These are phyloP conservation scores for Brachystomella parvula DNA, from an alignment of 1,140 invertebrate genomes.

Conservation along the genomic window DNA sequence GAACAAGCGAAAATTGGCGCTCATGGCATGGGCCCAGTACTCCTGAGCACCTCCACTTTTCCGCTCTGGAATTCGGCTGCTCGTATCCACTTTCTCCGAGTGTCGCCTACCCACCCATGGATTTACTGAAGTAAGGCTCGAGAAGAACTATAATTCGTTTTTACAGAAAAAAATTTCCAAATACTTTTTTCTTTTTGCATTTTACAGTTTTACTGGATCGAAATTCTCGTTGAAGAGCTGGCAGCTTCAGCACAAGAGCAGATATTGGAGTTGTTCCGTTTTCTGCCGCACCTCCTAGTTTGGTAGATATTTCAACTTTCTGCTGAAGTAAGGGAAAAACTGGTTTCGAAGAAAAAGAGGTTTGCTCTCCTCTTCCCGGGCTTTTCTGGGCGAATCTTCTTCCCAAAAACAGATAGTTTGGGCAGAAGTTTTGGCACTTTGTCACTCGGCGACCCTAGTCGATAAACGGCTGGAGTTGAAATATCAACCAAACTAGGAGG, in stretches of 20 bases:
- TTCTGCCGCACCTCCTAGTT: too few species aligned
- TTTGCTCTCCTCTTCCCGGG: too few species aligned
- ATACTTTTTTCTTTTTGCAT: constrained; percentile 17
- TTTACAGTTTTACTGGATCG: constrained; percentile 49
- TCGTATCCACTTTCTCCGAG: constrained; percentile 57
- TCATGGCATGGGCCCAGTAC: constrained; percentile 49
- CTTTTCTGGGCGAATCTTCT: too few species aligned
- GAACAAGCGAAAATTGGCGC: constrained; percentile 26
- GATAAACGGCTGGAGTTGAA: too few species aligned
- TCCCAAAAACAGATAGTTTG: too few species aligned
- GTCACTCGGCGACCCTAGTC: too few species aligned
- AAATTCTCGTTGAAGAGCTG: constrained; percentile 57
- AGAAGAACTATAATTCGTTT: neutral
- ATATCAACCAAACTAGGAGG: too few species aligned
- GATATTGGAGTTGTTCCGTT: too few species aligned
- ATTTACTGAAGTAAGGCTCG: constrained; percentile 44
- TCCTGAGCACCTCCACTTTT: constrained; percentile 52
- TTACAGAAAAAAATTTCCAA: neutral
- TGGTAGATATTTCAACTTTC: too few species aligned
- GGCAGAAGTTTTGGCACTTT: too few species aligned
- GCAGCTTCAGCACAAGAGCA: constrained; percentile 56
- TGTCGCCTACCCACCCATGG: constrained; percentile 49
- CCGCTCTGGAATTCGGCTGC: constrained; percentile 47
- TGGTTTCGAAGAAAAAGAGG: too few species aligned
- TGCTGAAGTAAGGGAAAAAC: too few species aligned